phyloP scores from a whole-genome alignment of 1,140 invertebrate genomes.

The Octopus bimaculoides region DNA sequence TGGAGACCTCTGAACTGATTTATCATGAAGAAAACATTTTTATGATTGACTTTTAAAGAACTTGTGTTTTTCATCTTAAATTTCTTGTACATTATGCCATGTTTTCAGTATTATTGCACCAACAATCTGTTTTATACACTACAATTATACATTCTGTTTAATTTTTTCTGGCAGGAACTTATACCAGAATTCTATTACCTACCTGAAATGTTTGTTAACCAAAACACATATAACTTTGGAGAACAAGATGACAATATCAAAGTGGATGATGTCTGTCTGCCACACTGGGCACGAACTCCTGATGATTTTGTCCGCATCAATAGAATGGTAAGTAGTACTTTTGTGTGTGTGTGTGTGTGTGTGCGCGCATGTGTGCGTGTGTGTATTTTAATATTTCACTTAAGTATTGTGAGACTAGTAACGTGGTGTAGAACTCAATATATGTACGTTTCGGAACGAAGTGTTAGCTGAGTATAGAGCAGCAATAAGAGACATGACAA shows the following conservation, averaged over 20 bases:
- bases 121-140: too few relatives aligned
- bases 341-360: neutral
- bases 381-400: neutral
- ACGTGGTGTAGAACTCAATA: too few relatives aligned
- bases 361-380: neutral
- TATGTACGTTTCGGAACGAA: too few relatives aligned
- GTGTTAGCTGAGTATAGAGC: too few relatives aligned
- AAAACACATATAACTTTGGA: conserved; percentile 83
- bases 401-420: too few relatives aligned
- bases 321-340: conserved; percentile 72
- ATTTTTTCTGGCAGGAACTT: conserved; percentile 71
- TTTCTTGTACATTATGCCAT: too few relatives aligned
- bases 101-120: too few relatives aligned
- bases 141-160: neutral
- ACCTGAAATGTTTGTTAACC: conserved; percentile 98
- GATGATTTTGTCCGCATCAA: conserved; percentile 98
- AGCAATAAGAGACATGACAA: too few relatives aligned
- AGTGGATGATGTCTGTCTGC: conserved; percentile 82
- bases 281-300: conserved; percentile 93
- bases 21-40: too few relatives aligned
- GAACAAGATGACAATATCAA: conserved; percentile 81
- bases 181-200: conserved; percentile 99
- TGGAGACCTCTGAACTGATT: too few relatives aligned
- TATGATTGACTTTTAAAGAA: too few relatives aligned
- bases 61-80: too few relatives aligned